phyloP scores from a whole-genome alignment of 2,797 vertebrate genomes.

The Protosalanx chinensis region DNA sequence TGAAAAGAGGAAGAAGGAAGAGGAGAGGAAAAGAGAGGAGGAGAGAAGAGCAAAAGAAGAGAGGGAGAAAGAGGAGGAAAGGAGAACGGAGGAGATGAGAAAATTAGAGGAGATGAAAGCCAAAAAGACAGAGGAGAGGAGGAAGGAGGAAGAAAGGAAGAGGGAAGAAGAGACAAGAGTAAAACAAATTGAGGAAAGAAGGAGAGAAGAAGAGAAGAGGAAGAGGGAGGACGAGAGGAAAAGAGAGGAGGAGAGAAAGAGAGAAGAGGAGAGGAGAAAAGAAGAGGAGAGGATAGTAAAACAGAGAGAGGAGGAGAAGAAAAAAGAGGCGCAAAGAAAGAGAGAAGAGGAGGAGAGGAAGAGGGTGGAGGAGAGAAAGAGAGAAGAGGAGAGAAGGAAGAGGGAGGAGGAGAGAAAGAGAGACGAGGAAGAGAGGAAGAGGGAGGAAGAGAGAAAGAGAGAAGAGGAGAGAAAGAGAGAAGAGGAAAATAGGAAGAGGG shows the following conservation, averaged over 20 bases:
- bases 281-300: not conserved
- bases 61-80: slow-evolving; percentile 10
- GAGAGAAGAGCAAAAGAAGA: slow-evolving; percentile 1
- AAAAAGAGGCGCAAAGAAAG: not conserved
- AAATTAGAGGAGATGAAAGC: not conserved
- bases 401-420: slow-evolving; percentile 35
- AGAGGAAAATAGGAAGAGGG: not conserved
- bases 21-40: slow-evolving; percentile 19
- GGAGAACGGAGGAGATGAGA: not conserved
- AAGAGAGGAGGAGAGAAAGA: not conserved
- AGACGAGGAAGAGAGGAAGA: slow-evolving; percentile 14
- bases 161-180: not conserved
- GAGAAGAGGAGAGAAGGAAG: slow-evolving; percentile 17
- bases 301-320: not conserved
- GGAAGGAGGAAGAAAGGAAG: slow-evolving; percentile 10
- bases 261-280: not conserved
- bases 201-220: not conserved
- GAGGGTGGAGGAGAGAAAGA: slow-evolving; percentile 23
- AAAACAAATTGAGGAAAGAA: not conserved
- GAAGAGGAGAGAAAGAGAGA: slow-evolving; percentile 18
- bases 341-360: slow-evolving; percentile 20
- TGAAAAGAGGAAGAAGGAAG: slow-evolving; percentile 9
- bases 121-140: not conserved
- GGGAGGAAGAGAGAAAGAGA: slow-evolving; percentile 21
- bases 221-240: not conserved